Evolutionary conservation across 2,113 vertebrate species (phyloP).

Genomic region (Phoenicopterus ruber): DNA sequence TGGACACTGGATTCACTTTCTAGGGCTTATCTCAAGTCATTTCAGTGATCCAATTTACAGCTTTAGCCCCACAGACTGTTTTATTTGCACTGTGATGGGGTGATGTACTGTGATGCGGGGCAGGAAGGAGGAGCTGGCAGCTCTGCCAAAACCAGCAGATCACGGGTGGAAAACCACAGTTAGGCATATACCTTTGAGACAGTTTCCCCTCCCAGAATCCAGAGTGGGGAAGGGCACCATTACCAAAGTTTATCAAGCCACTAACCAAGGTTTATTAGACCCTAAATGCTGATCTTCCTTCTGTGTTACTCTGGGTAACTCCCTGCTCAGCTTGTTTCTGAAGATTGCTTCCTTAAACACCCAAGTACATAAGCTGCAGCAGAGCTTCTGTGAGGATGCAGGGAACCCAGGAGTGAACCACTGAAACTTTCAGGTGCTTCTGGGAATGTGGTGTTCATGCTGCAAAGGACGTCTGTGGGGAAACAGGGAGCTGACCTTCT

Average conservation of each 20-base stretch:
- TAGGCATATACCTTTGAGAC: background rate
- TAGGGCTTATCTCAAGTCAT: background rate
- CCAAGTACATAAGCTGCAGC: background rate
- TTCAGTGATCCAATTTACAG: background rate
- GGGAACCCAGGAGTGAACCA: background rate
- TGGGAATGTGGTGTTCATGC: background rate
- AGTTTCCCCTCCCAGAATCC: background rate
- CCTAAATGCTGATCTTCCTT: background rate
- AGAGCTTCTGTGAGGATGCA: background rate
- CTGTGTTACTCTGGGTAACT: background rate
- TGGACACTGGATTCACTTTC: background rate
- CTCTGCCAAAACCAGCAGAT: background rate
- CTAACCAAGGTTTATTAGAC: background rate
- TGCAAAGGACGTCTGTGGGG: background rate
- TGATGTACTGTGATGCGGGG: background rate
- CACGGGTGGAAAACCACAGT: background rate
- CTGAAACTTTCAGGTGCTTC: background rate
- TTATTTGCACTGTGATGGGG: background rate
- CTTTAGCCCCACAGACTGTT: background rate
- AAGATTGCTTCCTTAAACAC: background rate
- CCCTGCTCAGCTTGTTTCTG: background rate
- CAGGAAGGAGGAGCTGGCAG: background rate
- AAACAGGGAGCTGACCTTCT: background rate
- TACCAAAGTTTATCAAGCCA: background rate
- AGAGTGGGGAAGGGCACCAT: background rate